Conservation (phyloP, 2,113 vertebrate species). For the Burhinus bistriatus region DNA sequence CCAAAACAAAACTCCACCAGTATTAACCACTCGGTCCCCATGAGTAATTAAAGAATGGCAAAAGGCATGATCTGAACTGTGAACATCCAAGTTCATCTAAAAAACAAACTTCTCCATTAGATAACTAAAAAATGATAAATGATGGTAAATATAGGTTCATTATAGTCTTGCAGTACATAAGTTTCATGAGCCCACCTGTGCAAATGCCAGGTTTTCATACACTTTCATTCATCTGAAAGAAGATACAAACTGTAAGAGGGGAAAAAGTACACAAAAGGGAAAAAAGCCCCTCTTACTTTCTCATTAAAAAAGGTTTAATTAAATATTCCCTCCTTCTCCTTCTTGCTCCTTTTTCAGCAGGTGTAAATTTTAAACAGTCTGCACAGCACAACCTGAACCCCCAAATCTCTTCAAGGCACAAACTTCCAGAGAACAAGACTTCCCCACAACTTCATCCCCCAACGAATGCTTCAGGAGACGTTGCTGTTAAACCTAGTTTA, state of each 20-base stretch:
- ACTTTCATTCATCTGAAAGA: background rate
- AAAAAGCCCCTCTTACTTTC: rapidly evolving
- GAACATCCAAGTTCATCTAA: background rate
- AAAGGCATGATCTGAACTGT: background rate
- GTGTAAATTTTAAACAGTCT: background rate
- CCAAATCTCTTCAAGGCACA: background rate
- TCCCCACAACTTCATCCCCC: background rate
- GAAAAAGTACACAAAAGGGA: too few relatives aligned
- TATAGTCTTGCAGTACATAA: rapidly evolving
- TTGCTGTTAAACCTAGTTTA: background rate
- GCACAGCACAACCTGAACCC: background rate
- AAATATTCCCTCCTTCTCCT: background rate
- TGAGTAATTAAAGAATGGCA: background rate
- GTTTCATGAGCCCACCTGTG: too few relatives aligned
- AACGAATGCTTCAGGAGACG: rapidly evolving
- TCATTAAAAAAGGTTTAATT: background rate
- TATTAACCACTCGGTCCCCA: too few relatives aligned
- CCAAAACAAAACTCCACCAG: too few relatives aligned
- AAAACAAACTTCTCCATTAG: background rate
- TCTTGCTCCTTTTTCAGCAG: background rate
- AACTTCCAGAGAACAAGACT: too few relatives aligned
- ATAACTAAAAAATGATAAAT: background rate
- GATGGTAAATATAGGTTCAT: background rate
- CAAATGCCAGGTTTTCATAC: background rate
- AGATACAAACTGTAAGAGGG: background rate